phyloP scores from a whole-genome alignment of 2,888 invertebrate species.

The Conchocele bisecta region DNA sequence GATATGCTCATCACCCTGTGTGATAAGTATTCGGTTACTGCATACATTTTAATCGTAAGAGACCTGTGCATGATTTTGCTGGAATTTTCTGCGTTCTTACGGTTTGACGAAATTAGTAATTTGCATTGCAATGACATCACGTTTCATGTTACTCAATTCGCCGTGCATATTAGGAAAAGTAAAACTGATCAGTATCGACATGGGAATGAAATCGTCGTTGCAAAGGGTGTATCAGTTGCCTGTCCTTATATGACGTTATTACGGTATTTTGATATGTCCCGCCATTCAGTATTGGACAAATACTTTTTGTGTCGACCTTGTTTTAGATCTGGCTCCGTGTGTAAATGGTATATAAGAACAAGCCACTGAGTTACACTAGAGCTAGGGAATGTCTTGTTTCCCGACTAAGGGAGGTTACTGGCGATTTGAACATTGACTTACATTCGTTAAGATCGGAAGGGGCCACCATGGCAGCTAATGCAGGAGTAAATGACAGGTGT shows the following conservation, averaged over 20 bases:
- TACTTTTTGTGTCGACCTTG: slow-evolving; percentile 43
- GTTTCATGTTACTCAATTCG: slow-evolving; percentile 25
- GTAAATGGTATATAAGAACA: slow-evolving; percentile 43
- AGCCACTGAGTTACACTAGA: slow-evolving; percentile 49
- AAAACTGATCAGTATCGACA: slow-evolving; percentile 54
- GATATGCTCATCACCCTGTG: slow-evolving; percentile 32
- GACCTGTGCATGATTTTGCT: slow-evolving; percentile 44
- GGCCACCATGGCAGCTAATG: slow-evolving; percentile 42
- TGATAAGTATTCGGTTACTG: slow-evolving; percentile 2
- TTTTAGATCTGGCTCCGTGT: slow-evolving; percentile 27
- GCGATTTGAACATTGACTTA: slow-evolving; percentile 35
- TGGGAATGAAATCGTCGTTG: slow-evolving; percentile 36
- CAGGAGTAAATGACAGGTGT: slow-evolving; percentile 33
- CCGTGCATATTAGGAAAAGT: slow-evolving; percentile 36
- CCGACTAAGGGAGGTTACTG: slow-evolving; percentile 18
- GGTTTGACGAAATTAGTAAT: slow-evolving; percentile 26
- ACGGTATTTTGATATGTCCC: slow-evolving; percentile 21
- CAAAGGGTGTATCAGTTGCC: slow-evolving; percentile 41
- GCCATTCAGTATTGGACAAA: background rate
- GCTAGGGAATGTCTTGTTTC: slow-evolving; percentile 36
- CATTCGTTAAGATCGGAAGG: slow-evolving; percentile 50
- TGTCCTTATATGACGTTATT: slow-evolving; percentile 49
- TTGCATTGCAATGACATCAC: slow-evolving; percentile 30
- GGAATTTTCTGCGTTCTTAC: slow-evolving; percentile 29
- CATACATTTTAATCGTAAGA: slow-evolving; percentile 27